Conservation (phyloP, 2,113 vertebrate genomes). For the Bolborhynchus lineola region DNA sequence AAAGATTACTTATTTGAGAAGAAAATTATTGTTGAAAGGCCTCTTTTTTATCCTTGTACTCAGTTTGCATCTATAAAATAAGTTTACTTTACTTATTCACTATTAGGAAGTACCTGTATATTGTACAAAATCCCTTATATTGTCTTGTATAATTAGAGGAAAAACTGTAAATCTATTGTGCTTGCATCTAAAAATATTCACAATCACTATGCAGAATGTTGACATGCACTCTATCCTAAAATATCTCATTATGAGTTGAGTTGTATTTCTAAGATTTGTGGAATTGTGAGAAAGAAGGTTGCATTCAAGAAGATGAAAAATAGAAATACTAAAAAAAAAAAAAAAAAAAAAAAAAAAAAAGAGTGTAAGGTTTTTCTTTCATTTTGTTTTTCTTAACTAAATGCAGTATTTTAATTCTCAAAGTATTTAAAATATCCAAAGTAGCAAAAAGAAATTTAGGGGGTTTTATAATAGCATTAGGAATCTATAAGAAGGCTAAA, state of each 20-base stretch:
- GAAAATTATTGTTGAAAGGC: neutral
- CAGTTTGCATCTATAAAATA: neutral
- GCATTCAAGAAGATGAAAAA: neutral
- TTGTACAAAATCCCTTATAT: neutral
- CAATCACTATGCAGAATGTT: neutral
- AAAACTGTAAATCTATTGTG: neutral
- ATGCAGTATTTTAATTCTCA: neutral
- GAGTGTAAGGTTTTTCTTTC: fast-evolving
- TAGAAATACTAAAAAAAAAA: neutral
- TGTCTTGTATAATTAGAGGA: neutral
- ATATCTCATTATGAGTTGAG: neutral
- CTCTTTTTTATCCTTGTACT: neutral
- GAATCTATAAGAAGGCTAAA: neutral
- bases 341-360: neutral
- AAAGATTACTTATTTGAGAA: neutral
- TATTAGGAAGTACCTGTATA: neutral
- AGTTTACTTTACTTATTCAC: neutral
- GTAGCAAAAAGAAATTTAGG: neutral
- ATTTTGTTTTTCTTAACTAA: neutral
- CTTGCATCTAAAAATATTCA: neutral
- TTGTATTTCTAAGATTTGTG: neutral
- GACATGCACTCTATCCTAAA: neutral
- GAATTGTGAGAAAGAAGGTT: neutral
- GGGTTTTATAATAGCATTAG: neutral
- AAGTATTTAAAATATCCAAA: neutral